Conservation (phyloP, 2,113 vertebrate genomes). For the Mustelus asterias region DNA sequence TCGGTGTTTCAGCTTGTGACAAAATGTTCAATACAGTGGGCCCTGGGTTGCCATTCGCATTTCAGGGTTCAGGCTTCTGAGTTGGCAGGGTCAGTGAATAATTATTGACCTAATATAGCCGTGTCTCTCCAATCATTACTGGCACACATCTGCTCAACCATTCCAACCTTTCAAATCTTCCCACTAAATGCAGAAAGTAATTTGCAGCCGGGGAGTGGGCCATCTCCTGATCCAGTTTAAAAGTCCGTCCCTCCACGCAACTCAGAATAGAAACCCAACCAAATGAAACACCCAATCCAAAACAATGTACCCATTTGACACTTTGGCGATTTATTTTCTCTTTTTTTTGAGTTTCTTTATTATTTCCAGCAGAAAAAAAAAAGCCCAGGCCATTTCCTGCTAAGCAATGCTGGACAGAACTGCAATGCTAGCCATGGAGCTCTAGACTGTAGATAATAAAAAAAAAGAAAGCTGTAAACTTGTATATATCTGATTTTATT, state of each 20-base stretch:
- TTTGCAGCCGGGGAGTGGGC: neutral
- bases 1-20: neutral
- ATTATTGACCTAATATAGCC: neutral
- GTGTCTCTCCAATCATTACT: neutral
- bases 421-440: neutral
- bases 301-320: neutral
- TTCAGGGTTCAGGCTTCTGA: neutral
- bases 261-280: neutral
- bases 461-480: constrained; percentile 23
- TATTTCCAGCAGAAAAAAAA: neutral
- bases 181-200: neutral
- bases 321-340: neutral
- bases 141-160: neutral
- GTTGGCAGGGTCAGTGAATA: neutral
- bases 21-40: neutral
- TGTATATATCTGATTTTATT: constrained; percentile 37
- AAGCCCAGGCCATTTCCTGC: neutral
- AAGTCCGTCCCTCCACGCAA: no score
- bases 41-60: neutral
- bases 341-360: neutral
- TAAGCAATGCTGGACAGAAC: neutral
- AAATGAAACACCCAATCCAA: neutral
- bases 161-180: neutral
- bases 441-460: constrained; percentile 30
- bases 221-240: neutral